These are phyloP conservation scores for Hephaestus fuliginosus DNA, from an alignment of 2,797 vertebrate species.

Conservation along the genomic window DNA sequence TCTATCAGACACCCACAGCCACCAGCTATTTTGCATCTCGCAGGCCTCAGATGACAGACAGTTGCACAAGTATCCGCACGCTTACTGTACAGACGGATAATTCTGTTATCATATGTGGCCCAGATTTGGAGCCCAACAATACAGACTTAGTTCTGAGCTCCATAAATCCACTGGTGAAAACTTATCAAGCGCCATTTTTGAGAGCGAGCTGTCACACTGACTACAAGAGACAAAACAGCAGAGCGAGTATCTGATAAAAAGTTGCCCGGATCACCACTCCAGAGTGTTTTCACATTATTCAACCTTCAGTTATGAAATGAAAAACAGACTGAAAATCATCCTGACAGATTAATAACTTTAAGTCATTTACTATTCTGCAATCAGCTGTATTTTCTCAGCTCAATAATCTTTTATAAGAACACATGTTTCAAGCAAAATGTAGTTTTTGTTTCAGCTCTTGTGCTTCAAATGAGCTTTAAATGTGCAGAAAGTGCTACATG, in stretches of 20 bases:
- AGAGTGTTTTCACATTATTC: constrained; percentile 24
- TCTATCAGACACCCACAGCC: constrained; percentile 68
- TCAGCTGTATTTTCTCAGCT: constrained; percentile 13
- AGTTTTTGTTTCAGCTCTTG: constrained; percentile 6
- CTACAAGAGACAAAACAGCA: constrained; percentile 21
- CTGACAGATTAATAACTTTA: not conserved
- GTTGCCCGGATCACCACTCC: constrained; percentile 22
- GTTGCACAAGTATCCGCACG: constrained; percentile 47
- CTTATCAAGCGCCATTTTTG: constrained; percentile 54
- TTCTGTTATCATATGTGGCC: constrained; percentile 70
- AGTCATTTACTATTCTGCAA: not conserved
- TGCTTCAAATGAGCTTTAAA: not conserved
- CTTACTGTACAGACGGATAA: constrained; percentile 64
- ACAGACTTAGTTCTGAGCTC: constrained; percentile 56
- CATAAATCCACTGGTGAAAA: constrained; percentile 57
- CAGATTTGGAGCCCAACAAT: constrained; percentile 71
- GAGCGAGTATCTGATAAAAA: constrained; percentile 18
- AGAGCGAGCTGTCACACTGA: constrained; percentile 49
- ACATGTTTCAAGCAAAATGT: not conserved
- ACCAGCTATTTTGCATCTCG: constrained; percentile 61
- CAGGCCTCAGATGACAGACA: constrained; percentile 67
- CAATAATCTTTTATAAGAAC: constrained; percentile 8
- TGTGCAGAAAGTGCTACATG: not conserved
- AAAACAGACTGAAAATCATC: constrained; percentile 9
- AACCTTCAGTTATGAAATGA: constrained; percentile 5